Evolutionary conservation across 2,797 vertebrate genomes (phyloP), one percentile per base, ranked within the genome.

Genomic region (Brotula barbata): DNA sequence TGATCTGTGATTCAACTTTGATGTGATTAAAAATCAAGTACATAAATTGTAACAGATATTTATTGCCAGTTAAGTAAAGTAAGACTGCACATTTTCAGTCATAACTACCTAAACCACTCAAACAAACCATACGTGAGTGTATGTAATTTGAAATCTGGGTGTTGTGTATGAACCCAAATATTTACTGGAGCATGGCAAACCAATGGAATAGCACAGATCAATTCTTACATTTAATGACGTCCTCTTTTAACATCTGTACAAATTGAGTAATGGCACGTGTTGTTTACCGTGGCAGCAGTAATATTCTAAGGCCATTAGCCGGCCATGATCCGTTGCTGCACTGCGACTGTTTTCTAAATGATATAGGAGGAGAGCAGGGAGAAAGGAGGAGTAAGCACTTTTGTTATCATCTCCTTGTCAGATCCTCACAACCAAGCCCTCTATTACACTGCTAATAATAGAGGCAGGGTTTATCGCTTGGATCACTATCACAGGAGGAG

Each of bases 331-430:
- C 52, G 65, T 74, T 81, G 63, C 68, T 42, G 78, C 81, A 70
- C 61, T 75, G 72, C 67, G 65, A 79, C 78, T 72, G 64, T 81
- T 85, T 83, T 77, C 84, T 64, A 86, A 88, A 86, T 83, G 83
- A 89, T 82, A 83, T 68, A 85, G 69, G 75, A 77, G 76, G 58
- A 77, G 77, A 23, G 20, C 23, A 9, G 66, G 70, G 66, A 72
- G 75, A 81, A 81, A 22, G 55, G 71, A 78, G 79, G 83, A 83
- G 75, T 85, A 81, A 87, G 87, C 85, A 82, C 79, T 88, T 87
- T 84, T 70, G 77, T 84, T 88, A 86, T 86, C 84, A 80, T 86
- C 82, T 85, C 71, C 80, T 80, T 86, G 84, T 87, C 85, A 84
- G 77, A 86, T 83, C 72, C 70, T 72, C 70, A 67, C 80, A 79